These are phyloP conservation scores for Drosophila simulans DNA, from an alignment of 1,140 invertebrate species.

Conservation along the genomic window DNA sequence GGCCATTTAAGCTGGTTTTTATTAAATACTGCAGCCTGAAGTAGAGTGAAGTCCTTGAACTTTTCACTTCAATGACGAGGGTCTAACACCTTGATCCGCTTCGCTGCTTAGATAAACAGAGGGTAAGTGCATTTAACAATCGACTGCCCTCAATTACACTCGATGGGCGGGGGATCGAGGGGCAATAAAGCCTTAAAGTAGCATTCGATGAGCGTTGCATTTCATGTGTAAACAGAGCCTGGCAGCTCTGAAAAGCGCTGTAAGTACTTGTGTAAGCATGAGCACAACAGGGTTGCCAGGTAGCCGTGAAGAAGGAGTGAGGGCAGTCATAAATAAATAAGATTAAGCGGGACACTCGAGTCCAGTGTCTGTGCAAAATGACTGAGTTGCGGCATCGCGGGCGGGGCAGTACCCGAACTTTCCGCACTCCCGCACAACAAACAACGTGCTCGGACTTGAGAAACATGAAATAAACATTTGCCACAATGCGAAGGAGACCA, in stretches of 20 bases:
- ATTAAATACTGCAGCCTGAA: not conserved
- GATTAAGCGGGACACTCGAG: constrained; percentile 71
- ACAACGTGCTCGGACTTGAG: constrained; percentile 70
- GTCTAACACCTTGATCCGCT: constrained; percentile 22
- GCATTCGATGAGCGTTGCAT: constrained; percentile 46
- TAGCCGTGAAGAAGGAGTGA: constrained; percentile 8
- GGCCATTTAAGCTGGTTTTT: not conserved
- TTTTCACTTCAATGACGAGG: constrained; percentile 24
- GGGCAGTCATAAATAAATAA: constrained; percentile 73
- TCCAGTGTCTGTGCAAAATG: constrained; percentile 58
- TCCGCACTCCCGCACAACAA: constrained; percentile 33
- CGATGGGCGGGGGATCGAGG: constrained; percentile 1
- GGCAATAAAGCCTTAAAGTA: constrained; percentile 28
- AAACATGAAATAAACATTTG: constrained; percentile 82
- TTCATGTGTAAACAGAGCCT: constrained; percentile 54
- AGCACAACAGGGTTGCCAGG: constrained; percentile 43
- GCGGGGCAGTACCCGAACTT: not conserved
- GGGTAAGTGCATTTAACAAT: constrained; percentile 66
- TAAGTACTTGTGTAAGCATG: constrained; percentile 57
- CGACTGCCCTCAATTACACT: constrained; percentile 62
- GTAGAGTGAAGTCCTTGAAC: constrained; percentile 13
- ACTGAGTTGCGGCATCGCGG: constrained; percentile 31
- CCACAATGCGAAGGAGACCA: constrained; percentile 46
- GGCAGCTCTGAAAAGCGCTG: constrained; percentile 31
- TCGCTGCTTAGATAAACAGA: constrained; percentile 37